Base-by-base conservation (phyloP, 2,797 vertebrate species). In the Cheirogaleus major region DNA sequence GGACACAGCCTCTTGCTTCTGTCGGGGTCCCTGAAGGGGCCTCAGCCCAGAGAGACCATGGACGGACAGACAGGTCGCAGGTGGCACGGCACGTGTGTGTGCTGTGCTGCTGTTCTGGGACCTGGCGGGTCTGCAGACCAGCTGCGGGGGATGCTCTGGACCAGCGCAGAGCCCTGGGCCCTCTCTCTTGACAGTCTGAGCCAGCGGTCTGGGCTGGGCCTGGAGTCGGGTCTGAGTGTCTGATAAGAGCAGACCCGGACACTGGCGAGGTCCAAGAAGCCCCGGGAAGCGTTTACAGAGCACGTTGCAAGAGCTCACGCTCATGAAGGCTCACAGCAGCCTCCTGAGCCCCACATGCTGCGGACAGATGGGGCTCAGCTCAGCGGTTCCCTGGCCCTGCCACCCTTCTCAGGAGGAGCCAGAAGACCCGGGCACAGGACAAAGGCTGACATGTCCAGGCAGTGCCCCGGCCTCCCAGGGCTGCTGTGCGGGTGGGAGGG, bases 71-170 rank as follows among this genome's bases (percentile, higher is more conserved):
- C 0, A 6, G 22, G 18, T 15, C 32, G 1, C 15, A 30, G 81
- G 23, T 1, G 0, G 18, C 45, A 67, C 5, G 0, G 18, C 45
- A 67, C 5, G 5, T 0, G 3, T 5, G 1, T 27, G 4, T 9
- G 23, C 63, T 1, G 0, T 13, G 35, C 14, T 17, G 18, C 23
- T 8, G 12, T 32, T 48, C 69, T 17, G n/a, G 50, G 17, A 30
- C 2, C 17, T 25, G 63, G 9, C 0, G 1, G 67, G 30, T 14
- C 87, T 43, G 30, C 55, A n/a, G 70, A 18, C 30, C 63, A 22
- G 23, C 8, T 4, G 35, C 30, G 50, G 8, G 25, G 45, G 45
- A 12, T 2, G 20, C 17, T 45, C 4, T 23, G 48, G 43, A 10
- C 15, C 72, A 15, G 30, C 0, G 82, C 4, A 57, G 67, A 5